Percentiles rank a stretch among this genome's conserved stretches.
Evolutionary conservation across 2,797 vertebrate genomes (phyloP).

Genomic region (Leucoraja ocellata): DNA sequence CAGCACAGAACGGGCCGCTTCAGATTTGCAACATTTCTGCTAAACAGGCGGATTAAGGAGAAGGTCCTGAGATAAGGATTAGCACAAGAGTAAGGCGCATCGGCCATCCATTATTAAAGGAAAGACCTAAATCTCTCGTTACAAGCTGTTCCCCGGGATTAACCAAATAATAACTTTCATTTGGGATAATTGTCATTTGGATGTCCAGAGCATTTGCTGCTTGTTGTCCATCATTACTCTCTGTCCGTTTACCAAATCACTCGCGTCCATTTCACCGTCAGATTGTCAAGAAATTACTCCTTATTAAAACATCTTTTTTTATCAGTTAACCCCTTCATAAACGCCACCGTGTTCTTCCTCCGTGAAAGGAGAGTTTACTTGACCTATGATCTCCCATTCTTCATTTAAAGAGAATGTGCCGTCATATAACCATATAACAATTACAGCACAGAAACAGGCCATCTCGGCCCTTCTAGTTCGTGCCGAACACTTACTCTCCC

Average conservation of each 20-base stretch:
- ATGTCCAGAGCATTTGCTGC: constrained; percentile 46
- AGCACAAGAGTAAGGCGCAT: constrained; percentile 63
- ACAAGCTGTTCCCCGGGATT: constrained; percentile 66
- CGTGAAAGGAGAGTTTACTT: no score
- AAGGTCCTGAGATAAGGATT: constrained; percentile 64
- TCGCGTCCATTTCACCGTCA: not conserved
- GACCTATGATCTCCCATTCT: no score
- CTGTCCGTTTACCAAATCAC: constrained; percentile 39
- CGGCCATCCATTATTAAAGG: constrained; percentile 67
- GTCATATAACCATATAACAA: no score
- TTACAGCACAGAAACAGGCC: no score
- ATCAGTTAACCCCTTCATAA: not conserved
- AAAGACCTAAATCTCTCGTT: constrained; percentile 64
- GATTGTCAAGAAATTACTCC: not conserved
- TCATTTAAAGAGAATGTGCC: no score
- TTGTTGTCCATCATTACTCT: constrained; percentile 45
- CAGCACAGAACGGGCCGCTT: constrained; percentile 44
- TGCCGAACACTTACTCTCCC: no score
- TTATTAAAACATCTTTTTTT: not conserved
- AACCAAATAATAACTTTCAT: constrained; percentile 69
- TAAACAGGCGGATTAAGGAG: constrained; percentile 58
- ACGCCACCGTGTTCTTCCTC: no score
- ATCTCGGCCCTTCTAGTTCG: no score
- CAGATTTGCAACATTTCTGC: constrained; percentile 50
- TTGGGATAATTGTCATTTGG: constrained; percentile 61